Percentiles rank a stretch among this genome's conserved stretches.
These are phyloP conservation scores for Hermodice carunculata DNA, from an alignment of 2,888 invertebrate species.

Conservation along the genomic window DNA sequence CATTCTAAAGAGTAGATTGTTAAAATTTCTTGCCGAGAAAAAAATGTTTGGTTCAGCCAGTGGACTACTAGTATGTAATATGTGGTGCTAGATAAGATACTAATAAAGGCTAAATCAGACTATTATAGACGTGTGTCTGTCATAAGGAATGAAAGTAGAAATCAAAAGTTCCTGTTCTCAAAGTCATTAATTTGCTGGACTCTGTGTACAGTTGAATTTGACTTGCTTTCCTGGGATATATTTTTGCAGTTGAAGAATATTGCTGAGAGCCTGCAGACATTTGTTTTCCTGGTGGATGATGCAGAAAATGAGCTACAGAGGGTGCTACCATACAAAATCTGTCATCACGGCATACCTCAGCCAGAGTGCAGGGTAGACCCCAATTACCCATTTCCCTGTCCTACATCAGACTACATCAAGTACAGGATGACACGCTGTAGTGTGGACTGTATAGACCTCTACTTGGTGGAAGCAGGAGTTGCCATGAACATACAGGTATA, in stretches of 20 bases:
- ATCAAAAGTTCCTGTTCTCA: no score
- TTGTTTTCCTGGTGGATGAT: constrained; percentile 86
- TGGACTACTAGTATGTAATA: no score
- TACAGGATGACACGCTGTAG: constrained; percentile 87
- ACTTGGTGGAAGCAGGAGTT: constrained; percentile 89
- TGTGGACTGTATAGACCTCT: constrained; percentile 79
- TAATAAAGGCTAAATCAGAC: no score
- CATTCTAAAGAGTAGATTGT: no score
- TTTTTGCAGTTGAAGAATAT: constrained; percentile 81
- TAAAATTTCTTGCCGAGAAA: no score
- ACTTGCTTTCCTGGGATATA: neutral
- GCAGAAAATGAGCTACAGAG: constrained; percentile 90
- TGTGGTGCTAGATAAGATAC: no score
- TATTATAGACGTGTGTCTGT: no score
- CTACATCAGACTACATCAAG: constrained; percentile 87
- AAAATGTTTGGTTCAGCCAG: no score
- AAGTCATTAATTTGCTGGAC: no score
- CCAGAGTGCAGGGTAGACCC: constrained; percentile 74
- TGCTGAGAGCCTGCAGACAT: constrained; percentile 88
- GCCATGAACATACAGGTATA: constrained; percentile 87
- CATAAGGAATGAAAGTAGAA: no score
- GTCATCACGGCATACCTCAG: constrained; percentile 70
- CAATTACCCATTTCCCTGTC: constrained; percentile 79
- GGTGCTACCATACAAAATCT: constrained; percentile 76
- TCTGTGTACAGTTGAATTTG: no score